Evolutionary conservation across 2,113 vertebrate genomes (phyloP), one percentile per base, ranked within the genome.

Genomic region (Stegostoma tigrinum): DNA sequence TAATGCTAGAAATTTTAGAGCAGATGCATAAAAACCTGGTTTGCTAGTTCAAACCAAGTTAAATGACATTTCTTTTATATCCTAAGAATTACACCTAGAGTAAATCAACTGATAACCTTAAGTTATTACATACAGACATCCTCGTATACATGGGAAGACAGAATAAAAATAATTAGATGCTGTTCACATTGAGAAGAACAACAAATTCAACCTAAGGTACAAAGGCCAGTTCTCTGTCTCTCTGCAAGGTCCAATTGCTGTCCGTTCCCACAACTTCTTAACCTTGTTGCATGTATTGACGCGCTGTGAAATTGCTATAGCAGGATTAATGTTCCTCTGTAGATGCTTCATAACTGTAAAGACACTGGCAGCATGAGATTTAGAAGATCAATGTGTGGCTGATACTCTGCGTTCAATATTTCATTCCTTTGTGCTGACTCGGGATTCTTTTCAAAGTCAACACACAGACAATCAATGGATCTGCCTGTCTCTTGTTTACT

Each of bases 311-410:
- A 95, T 95, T 95, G 68, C 68, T 95, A 72, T 48, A 95, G 67
- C 94, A 95, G 94, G 94, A 95, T 95, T 95, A 95, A 95, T 95
- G 68, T 95, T 30, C 94, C 93, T 68, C 94, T 95, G 68, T 72
- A 72, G 94, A 70, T 95, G 68, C 68, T 95, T 95, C 94, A 95
- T 95, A 95, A 75, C 94, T 95, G 12, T 61, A 95, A 75, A 95
- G 94, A 95, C 67, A 95, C 67, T 95, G 61, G 67, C 68, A 45
- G 68, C 94, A 94, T 95, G 94, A 95, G 94, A 95, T 72, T 95
- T 52, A 95, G 67, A 95, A 95, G 94, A 95, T 95, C 94, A 95
- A 95, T 95, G 94, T 27, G 45, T 12, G 94, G 94, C 67, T 72
- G 94, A 95, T 95, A 45, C 42, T 48, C 68, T 75, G 94, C 45